Base-by-base conservation (phyloP, 1,140 invertebrate species). In the Holotrichia oblita region DNA sequence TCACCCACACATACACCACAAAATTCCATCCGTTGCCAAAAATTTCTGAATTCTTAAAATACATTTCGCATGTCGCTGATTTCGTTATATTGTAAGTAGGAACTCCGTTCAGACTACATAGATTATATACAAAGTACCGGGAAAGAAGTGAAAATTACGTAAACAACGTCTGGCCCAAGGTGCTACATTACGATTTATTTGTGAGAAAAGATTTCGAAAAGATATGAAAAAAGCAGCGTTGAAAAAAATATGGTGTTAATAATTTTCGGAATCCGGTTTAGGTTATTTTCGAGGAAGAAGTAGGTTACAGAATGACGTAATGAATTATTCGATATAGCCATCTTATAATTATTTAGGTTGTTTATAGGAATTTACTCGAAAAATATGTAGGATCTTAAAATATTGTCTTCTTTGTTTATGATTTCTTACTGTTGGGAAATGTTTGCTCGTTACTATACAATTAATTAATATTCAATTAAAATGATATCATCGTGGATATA, bases 91-190 rank as follows among this genome's bases (percentile, higher is more conserved):
- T 55, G 17, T 20, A 55, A 55, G 48, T 55, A 14, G 48, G 48
- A 55, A 55, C 48, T 55, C 48, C 48, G 48, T 55, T n/a, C 48
- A n/a, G n/a, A 17, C 48, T 55, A 55, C 14, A 17, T 55, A 55
- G 14, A 55, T 55, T 17, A 55, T 17, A 55, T 17, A 55, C 48
- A 55, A 55, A 55, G 48, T 17, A 17, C n/a, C 48, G 48, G 12
- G 48, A 55, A 55, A 55, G 48, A 55, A 55, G 48, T 55, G 48
- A 55, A 55, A 55, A 55, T 55, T 55, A 55, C 14, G 48, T 55
- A 55, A 55, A 55, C 17, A 55, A 55, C 48, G 48, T 55, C 48
- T 55, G 48, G n/a, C 12, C 48, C 6, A 14, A 14, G 14, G 48
- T 55, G 48, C 48, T 55, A 55, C 48, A 14, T 55, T 55, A 55